Evolutionary conservation across 1,140 invertebrate genomes (phyloP).

Genomic region (Nephila pilipes): DNA sequence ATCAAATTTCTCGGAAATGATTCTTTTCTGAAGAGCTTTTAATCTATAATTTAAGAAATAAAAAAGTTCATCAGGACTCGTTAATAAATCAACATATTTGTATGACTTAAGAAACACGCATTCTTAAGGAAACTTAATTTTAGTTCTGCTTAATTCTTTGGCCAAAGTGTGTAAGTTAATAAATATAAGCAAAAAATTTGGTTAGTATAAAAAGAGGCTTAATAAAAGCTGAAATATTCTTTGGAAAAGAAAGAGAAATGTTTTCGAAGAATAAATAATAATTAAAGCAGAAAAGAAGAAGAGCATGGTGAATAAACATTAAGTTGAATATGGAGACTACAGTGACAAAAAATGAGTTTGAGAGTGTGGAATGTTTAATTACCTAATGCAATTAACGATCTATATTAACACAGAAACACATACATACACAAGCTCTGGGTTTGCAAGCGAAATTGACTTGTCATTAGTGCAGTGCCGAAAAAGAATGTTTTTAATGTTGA

Average conservation of each 20-base stretch:
- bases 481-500: conserved; percentile 60
- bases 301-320: conserved; percentile 47
- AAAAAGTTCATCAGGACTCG: no score
- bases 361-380: conserved; percentile 70
- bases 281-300: conserved; percentile 21
- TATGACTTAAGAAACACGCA: no score
- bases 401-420: conserved; percentile 33
- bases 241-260: background rate
- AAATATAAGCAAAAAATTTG: no score
- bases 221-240: background rate
- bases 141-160: no score
- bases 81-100: no score
- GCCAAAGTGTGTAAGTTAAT: no score
- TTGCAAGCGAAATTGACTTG: conserved; percentile 48
- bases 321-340: background rate
- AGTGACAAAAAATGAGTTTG: conserved; percentile 19
- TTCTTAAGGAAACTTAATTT: no score
- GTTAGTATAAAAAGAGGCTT: background rate
- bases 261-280: conserved; percentile 31
- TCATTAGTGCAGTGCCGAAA: conserved; percentile 48
- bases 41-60: no score
- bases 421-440: background rate
- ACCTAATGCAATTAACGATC: conserved; percentile 62
- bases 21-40: no score
- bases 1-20: no score